phyloP scores from a whole-genome alignment of 2,113 vertebrate species.

The Hippocampus barbouri region DNA sequence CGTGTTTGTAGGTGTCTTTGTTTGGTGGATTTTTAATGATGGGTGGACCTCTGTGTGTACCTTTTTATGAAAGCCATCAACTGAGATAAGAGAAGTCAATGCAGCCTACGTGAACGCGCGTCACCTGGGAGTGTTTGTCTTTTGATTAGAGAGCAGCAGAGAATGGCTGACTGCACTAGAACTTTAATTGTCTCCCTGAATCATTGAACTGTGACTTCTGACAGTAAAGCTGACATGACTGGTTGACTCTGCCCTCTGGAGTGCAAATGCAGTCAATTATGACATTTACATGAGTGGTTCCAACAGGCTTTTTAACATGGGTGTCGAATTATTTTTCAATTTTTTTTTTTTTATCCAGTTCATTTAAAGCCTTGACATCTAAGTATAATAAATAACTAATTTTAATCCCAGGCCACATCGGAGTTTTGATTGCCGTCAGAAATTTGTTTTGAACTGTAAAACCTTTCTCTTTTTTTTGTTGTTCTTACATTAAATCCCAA shows the following conservation, averaged over 20 bases:
- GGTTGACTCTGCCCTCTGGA: slow-evolving; percentile 44
- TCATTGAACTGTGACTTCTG: slow-evolving; percentile 52
- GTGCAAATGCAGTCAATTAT: slow-evolving; percentile 45
- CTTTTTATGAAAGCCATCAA: slow-evolving; percentile 23
- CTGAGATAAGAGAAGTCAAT: slow-evolving; percentile 53
- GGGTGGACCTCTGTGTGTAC: slow-evolving; percentile 5
- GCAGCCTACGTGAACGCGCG: slow-evolving; percentile 27
- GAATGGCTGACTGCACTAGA: slow-evolving; percentile 55
- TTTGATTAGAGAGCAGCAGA: slow-evolving; percentile 52
- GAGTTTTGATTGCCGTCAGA: not conserved
- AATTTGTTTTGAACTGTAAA: not conserved
- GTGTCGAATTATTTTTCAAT: not conserved
- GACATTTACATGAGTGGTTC: slow-evolving; percentile 6
- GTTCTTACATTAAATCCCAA: too few relatives aligned
- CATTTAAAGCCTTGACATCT: not conserved
- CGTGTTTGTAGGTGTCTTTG: not conserved
- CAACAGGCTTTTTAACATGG: slow-evolving; percentile 3
- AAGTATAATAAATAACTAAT: not conserved
- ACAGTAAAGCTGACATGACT: slow-evolving; percentile 49
- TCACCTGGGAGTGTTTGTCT: slow-evolving; percentile 46
- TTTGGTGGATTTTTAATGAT: slow-evolving; percentile 1
- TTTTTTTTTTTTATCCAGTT: not conserved
- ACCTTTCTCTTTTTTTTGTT: too few relatives aligned
- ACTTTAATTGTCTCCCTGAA: slow-evolving; percentile 61
- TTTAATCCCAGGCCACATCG: not conserved